These are phyloP conservation scores for Uropetala carovei DNA, from an alignment of 2,888 invertebrate genomes.

Conservation along the genomic window DNA sequence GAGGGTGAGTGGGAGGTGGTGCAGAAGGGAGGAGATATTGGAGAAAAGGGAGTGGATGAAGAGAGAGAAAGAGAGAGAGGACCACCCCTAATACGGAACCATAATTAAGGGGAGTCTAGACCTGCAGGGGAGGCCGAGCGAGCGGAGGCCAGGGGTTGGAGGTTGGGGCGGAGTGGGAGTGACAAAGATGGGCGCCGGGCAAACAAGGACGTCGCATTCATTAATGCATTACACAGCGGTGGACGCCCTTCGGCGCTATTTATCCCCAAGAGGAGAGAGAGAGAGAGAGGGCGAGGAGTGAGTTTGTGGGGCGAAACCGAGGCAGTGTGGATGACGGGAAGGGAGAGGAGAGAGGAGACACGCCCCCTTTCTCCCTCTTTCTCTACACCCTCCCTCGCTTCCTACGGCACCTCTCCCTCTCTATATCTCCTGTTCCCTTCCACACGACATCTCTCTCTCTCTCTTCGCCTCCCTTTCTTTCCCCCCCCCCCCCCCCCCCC, in stretches of 20 bases:
- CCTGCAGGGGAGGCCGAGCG: background rate
- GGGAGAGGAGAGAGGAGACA: background rate
- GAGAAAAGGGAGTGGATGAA: too few relatives aligned
- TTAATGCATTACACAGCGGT: constrained; percentile 58
- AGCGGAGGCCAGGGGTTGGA: background rate
- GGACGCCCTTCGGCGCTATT: constrained; percentile 51
- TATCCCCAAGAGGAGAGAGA: constrained; percentile 32
- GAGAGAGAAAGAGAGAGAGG: too few relatives aligned
- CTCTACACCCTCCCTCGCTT: background rate
- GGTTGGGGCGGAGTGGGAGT: background rate
- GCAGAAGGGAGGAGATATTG: too few relatives aligned
- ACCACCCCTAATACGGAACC: background rate
- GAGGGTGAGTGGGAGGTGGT: too few relatives aligned
- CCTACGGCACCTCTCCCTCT: background rate
- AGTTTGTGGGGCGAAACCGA: too few relatives aligned
- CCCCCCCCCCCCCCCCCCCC: background rate
- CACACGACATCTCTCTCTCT: background rate
- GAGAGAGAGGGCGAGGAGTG: background rate
- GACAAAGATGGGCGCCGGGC: constrained; percentile 56
- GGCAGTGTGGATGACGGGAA: background rate
- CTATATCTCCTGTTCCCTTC: background rate
- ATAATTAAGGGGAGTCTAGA: background rate
- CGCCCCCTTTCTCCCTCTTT: background rate
- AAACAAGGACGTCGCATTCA: constrained; percentile 55
- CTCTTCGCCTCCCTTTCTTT: background rate